Evolutionary conservation across 2,113 vertebrate genomes (phyloP), one percentile per base, ranked within the genome.

Genomic region (Anolis sagrei): DNA sequence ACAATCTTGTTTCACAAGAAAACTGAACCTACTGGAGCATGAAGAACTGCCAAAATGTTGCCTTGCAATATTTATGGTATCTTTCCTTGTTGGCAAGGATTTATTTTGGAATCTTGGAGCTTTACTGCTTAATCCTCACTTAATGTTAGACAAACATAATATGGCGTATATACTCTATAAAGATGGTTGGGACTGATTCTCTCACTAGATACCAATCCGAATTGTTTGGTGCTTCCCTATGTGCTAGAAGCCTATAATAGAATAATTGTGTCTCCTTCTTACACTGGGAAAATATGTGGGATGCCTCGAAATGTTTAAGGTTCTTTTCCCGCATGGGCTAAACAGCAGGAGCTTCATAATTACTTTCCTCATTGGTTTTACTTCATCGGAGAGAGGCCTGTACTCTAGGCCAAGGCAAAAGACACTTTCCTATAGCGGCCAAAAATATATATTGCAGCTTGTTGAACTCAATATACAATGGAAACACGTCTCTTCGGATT

Each of bases 61-160:
- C 76, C 93, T 92, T 86, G 72, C 89, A 88, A 84, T 80, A 69
- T 81, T 88, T 92, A 92, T 86, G 82, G 86, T 86, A 92, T 90
- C 89, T 44, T 84, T 90, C 87, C 92, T 89, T 89, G 84, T 88
- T 90, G 95, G 94, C 77, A 83, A 89, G 91, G 93, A 94, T 96
- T 95, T 95, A 95, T 93, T 95, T 92, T 89, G 93, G 93, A 87
- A 91, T 95, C 94, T 25, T 62, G 85, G 89, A 93, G 94, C 89
- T 23, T 32, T 88, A 85, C 93, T 94, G 93, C 92, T 90, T 96
- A 95, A 94, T 94, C 95, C 93, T 85, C 68, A 84, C 91, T 89
- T 85, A 58, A 82, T 91, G 91, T 91, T 91, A 90, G 93, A 92
- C 93, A 92, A 95, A 92, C 44, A 58, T 68, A 68, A 66, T 16